Conservation (phyloP, 1,140 invertebrate genomes). For the Drosophila serrata region DNA sequence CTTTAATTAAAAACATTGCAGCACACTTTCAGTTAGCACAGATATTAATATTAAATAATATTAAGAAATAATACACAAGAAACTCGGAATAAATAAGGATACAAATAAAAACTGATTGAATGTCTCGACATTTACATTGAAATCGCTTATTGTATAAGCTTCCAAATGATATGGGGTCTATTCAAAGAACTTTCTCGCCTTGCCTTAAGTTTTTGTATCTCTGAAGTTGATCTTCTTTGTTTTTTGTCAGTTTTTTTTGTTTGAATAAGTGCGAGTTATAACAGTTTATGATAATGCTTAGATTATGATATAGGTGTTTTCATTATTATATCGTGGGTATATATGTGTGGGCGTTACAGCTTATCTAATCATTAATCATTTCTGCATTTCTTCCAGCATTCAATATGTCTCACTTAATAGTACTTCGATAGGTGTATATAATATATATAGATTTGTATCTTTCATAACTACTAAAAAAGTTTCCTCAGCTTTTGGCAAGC, state of each 20-base stretch:
- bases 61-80: constrained; percentile 73
- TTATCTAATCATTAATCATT: constrained; percentile 69
- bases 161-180: constrained; percentile 43
- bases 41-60: constrained; percentile 64
- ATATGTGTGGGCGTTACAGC: constrained; percentile 44
- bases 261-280: constrained; percentile 62
- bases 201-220: constrained; percentile 21
- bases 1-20: constrained; percentile 79
- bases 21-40: constrained; percentile 80
- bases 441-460: constrained; percentile 56
- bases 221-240: constrained; percentile 12
- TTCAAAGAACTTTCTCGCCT: constrained; percentile 1
- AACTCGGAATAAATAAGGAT: constrained; percentile 62
- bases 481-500: constrained; percentile 37
- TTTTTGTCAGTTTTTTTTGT: constrained; percentile 24
- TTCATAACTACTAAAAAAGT: constrained; percentile 67
- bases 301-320: constrained; percentile 56
- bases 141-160: constrained; percentile 55
- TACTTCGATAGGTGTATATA: constrained; percentile 61
- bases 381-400: constrained; percentile 81
- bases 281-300: constrained; percentile 68
- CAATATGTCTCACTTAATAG: constrained; percentile 72
- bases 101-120: constrained; percentile 57
- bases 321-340: constrained; percentile 49
- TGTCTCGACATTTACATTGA: constrained; percentile 35